These are phyloP conservation scores for Girardinus metallicus DNA, from an alignment of 2,797 vertebrate genomes.

Conservation along the genomic window DNA sequence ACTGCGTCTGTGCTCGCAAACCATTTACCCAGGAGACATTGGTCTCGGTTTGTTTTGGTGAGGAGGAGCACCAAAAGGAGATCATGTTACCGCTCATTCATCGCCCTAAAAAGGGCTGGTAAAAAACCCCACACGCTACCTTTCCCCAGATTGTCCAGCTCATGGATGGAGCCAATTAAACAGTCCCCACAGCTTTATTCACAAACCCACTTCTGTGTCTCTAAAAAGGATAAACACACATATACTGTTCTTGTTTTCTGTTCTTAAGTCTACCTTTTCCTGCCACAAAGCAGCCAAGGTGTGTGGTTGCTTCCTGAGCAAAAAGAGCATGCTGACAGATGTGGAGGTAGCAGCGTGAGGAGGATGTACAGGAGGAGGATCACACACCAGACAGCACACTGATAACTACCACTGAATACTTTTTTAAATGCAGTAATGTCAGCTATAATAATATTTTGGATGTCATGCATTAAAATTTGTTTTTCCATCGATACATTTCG, in stretches of 20 bases:
- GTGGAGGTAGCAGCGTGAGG: slow-evolving; percentile 57
- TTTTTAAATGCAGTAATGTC: neutral
- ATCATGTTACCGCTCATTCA: slow-evolving; percentile 76
- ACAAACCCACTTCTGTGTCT: slow-evolving; percentile 45
- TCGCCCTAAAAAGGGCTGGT: slow-evolving; percentile 47
- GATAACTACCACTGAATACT: slow-evolving; percentile 13
- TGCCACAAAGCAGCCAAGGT: slow-evolving; percentile 32
- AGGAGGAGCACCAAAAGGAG: slow-evolving; percentile 80
- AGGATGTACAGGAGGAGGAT: slow-evolving; percentile 28
- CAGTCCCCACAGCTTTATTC: slow-evolving; percentile 39
- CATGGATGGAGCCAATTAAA: slow-evolving; percentile 63
- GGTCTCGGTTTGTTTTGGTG: slow-evolving; percentile 82
- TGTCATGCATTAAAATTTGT: neutral
- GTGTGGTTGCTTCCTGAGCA: slow-evolving; percentile 65
- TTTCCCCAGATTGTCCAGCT: slow-evolving; percentile 54
- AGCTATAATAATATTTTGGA: neutral
- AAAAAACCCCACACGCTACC: slow-evolving; percentile 10
- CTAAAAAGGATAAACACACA: slow-evolving; percentile 49
- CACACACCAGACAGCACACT: slow-evolving; percentile 27
- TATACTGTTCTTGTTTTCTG: slow-evolving; percentile 46
- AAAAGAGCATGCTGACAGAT: slow-evolving; percentile 71
- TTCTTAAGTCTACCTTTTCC: slow-evolving; percentile 24
- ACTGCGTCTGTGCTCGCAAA: slow-evolving; percentile 69
- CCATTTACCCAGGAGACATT: slow-evolving; percentile 83
- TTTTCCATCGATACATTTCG: neutral